Conservation (phyloP, 2,888 invertebrate species). For the Linnaemya vulpina region DNA sequence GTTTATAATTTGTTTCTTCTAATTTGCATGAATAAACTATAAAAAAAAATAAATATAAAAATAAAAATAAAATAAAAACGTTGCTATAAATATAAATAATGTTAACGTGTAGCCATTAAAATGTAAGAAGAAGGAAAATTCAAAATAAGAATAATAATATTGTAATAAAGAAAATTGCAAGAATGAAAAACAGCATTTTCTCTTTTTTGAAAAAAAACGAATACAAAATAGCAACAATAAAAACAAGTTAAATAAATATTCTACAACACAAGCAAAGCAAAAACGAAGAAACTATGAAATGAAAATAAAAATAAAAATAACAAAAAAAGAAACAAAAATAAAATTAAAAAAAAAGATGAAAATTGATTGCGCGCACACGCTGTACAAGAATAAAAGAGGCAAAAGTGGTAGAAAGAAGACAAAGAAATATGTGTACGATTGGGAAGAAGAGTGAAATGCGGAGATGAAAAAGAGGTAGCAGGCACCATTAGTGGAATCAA, state of each 20-base stretch:
- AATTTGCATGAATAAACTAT: conserved; percentile 82
- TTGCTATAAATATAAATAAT: conserved; percentile 79
- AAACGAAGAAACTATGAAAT: conserved; percentile 40
- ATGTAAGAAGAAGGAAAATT: conserved; percentile 57
- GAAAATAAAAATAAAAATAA: conserved; percentile 2
- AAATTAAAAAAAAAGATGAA: conserved; percentile 33
- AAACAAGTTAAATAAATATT: conserved; percentile 74
- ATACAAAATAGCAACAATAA: conserved; percentile 73
- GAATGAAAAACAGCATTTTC: conserved; percentile 69
- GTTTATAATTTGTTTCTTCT: conserved; percentile 71
- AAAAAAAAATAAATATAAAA: conserved; percentile 77
- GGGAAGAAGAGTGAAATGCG: neutral
- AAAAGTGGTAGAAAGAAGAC: conserved; percentile 62
- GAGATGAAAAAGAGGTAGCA: conserved; percentile 34
- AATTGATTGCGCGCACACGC: conserved; percentile 72
- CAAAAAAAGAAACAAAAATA: conserved; percentile 20
- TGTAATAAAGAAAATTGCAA: conserved; percentile 77
- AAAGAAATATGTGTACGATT: conserved; percentile 30
- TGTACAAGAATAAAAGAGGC: conserved; percentile 51
- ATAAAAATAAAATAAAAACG: conserved; percentile 73
- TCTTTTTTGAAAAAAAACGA: conserved; percentile 56
- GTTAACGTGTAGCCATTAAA: conserved; percentile 75
- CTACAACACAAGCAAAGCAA: conserved; percentile 52
- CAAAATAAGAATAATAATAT: conserved; percentile 75
- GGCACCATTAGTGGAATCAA: conserved; percentile 47